Evolutionary conservation across 2,797 vertebrate genomes (phyloP).

Genomic region (Pelobates cultripes): DNA sequence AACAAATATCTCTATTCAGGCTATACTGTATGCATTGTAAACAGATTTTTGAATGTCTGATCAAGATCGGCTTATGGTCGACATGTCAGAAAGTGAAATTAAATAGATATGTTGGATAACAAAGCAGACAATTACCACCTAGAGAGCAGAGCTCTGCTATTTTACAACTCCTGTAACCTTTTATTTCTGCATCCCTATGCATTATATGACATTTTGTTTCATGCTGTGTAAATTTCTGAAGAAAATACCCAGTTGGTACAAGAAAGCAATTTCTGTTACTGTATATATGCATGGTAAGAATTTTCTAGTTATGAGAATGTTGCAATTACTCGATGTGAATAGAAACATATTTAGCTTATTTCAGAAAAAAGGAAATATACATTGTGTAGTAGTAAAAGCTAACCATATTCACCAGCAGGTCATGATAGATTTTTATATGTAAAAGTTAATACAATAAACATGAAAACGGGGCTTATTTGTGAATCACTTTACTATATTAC

Average conservation of each 20-base stretch:
- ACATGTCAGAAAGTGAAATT: constrained; percentile 38
- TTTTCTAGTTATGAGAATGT: too few species aligned
- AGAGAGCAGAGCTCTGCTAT: constrained; percentile 14
- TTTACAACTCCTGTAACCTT: constrained; percentile 47
- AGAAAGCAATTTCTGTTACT: not conserved
- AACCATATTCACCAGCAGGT: too few species aligned
- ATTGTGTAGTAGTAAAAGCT: too few species aligned
- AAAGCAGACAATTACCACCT: constrained; percentile 28
- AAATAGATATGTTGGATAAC: constrained; percentile 35
- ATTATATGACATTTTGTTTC: constrained; percentile 38
- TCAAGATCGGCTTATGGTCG: constrained; percentile 8
- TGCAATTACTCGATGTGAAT: too few species aligned
- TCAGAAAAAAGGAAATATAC: too few species aligned
- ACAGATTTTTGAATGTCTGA: constrained; percentile 20
- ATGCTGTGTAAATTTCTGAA: constrained; percentile 10
- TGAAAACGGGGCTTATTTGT: too few species aligned
- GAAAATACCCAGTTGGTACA: constrained; percentile 3
- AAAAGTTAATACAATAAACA: too few species aligned
- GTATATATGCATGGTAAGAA: not conserved
- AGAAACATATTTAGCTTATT: too few species aligned
- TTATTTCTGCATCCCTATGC: constrained; percentile 20
- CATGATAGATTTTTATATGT: too few species aligned
- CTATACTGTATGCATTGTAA: not conserved
- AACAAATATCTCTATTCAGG: too few species aligned
- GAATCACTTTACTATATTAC: too few species aligned